Percentiles rank a stretch among this genome's conserved stretches.
Conservation (phyloP, 2,113 vertebrate genomes). For the Anhinga anhinga region DNA sequence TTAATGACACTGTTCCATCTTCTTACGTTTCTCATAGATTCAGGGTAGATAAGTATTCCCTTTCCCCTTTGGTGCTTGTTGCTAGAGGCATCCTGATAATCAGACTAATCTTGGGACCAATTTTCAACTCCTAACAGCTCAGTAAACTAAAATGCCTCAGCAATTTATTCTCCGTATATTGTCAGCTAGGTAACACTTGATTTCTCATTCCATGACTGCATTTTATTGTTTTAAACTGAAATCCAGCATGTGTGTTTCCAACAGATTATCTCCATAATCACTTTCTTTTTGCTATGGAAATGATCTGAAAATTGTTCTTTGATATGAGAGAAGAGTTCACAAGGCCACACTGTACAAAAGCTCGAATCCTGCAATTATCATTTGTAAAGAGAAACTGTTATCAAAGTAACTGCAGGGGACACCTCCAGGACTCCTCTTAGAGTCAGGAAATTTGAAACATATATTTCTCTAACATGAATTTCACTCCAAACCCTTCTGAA, state of each 20-base stretch:
- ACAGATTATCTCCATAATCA: conserved; percentile 27
- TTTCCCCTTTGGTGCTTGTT: neutral
- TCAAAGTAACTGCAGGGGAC: conserved; percentile 63
- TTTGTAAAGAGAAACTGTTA: conserved; percentile 60
- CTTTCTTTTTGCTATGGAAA: conserved; percentile 58
- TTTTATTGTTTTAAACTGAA: conserved; percentile 59
- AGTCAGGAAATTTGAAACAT: conserved; percentile 60
- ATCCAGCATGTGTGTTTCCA: conserved; percentile 2
- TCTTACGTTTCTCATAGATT: neutral
- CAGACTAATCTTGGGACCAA: conserved; percentile 14
- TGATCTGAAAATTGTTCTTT: conserved; percentile 56
- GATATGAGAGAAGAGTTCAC: conserved; percentile 23
- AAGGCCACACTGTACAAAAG: conserved; percentile 6
- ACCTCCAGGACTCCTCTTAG: conserved; percentile 55
- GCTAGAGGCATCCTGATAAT: neutral
- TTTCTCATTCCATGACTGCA: neutral
- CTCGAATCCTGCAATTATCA: conserved; percentile 23
- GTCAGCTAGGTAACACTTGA: conserved; percentile 3
- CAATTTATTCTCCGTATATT: neutral
- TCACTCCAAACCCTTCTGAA: conserved; percentile 47
- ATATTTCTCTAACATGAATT: conserved; percentile 27
- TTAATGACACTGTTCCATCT: neutral
- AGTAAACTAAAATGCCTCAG: conserved; percentile 18
- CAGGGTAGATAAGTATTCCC: neutral
- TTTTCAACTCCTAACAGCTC: conserved; percentile 31